Percentiles rank a stretch among this genome's conserved stretches.
These are phyloP conservation scores for Dipus sagitta DNA, from an alignment of 2,797 vertebrate species.

Conservation along the genomic window DNA sequence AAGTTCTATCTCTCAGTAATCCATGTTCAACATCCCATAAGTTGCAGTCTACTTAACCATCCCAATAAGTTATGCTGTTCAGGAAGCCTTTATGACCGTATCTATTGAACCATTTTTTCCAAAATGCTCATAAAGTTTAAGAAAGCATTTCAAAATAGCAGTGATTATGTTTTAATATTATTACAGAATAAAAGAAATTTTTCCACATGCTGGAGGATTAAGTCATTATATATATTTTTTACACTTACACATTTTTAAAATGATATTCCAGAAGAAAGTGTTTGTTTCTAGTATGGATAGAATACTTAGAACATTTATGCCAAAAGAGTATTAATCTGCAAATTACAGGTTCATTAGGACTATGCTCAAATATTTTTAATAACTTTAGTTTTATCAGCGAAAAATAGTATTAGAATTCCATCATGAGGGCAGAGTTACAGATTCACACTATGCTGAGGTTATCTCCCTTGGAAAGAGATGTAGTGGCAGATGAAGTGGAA, in stretches of 20 bases:
- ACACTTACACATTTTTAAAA: slow-evolving; percentile 49
- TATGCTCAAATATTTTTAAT: slow-evolving; percentile 63
- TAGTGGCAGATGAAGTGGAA: slow-evolving; percentile 70
- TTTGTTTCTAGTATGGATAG: slow-evolving; percentile 62
- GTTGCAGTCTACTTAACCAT: slow-evolving; percentile 9
- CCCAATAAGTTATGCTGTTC: slow-evolving; percentile 29
- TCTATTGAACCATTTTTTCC: slow-evolving; percentile 55
- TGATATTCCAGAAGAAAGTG: slow-evolving; percentile 63
- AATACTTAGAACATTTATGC: slow-evolving; percentile 62
- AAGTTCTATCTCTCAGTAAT: slow-evolving; percentile 48
- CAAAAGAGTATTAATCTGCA: slow-evolving; percentile 57
- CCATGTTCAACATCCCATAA: slow-evolving; percentile 20
- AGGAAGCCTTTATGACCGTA: slow-evolving; percentile 47
- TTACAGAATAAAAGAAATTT: slow-evolving; percentile 59
- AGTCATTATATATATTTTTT: slow-evolving; percentile 37
- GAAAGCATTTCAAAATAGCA: slow-evolving; percentile 67
- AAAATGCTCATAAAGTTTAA: slow-evolving; percentile 48
- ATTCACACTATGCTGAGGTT: slow-evolving; percentile 70
- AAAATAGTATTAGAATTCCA: slow-evolving; percentile 65
- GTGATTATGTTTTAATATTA: slow-evolving; percentile 63
- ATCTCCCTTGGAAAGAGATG: slow-evolving; percentile 74
- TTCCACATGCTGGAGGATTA: slow-evolving; percentile 60
- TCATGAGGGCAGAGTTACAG: slow-evolving; percentile 69
- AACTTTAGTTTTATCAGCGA: slow-evolving; percentile 64
- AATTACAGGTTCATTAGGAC: slow-evolving; percentile 66